Conservation (phyloP, 30 jellyfish, hydroid and myxozoan species). For the Hydractinia echinata region DNA sequence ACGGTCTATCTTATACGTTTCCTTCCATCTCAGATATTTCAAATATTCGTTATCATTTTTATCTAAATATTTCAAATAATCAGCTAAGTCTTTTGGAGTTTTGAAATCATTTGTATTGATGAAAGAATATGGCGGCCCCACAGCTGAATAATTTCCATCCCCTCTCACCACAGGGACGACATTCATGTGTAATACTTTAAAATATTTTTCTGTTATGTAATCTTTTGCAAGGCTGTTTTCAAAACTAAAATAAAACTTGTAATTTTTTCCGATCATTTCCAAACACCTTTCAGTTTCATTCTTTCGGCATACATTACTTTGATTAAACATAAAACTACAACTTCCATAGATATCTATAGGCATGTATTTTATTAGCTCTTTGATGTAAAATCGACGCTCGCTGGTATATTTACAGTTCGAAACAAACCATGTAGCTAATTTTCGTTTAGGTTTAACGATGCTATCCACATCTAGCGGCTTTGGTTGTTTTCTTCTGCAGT, state of each 20-base stretch:
- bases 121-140: constrained; percentile 35
- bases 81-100: constrained; percentile 33
- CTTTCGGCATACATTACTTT: constrained; percentile 50
- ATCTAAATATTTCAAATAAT: constrained; percentile 22
- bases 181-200: constrained; percentile 64
- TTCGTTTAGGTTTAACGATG: constrained; percentile 6
- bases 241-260: constrained; percentile 59
- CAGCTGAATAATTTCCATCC: constrained; percentile 36
- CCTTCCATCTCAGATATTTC: constrained; percentile 18
- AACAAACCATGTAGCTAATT: constrained; percentile 33
- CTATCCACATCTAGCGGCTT: not conserved
- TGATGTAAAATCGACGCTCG: constrained; percentile 12
- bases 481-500: constrained; percentile 11
- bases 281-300: constrained; percentile 21
- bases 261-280: not conserved
- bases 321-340: constrained; percentile 47
- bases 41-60: constrained; percentile 10
- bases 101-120: constrained; percentile 22
- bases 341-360: constrained; percentile 61
- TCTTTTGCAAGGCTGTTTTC: constrained; percentile 68
- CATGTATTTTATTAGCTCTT: constrained; percentile 47
- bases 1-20: not conserved
- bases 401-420: not conserved
- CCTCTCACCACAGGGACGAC: constrained; percentile 83
- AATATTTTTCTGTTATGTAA: constrained; percentile 67